A percentile compares a stretch with the other conserved stretches of the same genome.
Conservation (phyloP, 2,797 vertebrate genomes). For the Silurus aristotelis region DNA sequence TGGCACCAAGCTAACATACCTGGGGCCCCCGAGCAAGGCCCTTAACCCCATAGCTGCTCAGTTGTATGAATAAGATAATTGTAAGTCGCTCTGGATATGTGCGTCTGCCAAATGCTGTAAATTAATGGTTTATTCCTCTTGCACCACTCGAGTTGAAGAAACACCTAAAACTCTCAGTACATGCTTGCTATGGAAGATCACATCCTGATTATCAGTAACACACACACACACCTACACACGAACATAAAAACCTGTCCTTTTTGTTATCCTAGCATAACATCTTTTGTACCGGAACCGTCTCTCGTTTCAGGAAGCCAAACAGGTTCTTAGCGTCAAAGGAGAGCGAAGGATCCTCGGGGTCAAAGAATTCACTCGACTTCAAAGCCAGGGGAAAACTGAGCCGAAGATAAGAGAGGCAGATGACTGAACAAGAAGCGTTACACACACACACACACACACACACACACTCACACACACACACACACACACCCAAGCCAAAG, state of each 20-base stretch:
- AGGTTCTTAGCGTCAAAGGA: constrained; percentile 48
- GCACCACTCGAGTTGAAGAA: neutral
- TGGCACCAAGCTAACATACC: too few relatives aligned
- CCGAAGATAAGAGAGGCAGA: constrained; percentile 48
- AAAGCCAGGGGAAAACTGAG: constrained; percentile 33
- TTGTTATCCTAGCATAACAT: constrained; percentile 24
- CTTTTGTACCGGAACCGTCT: constrained; percentile 45
- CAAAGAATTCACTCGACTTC: constrained; percentile 52
- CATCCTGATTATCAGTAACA: neutral
- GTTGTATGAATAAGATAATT: too few relatives aligned
- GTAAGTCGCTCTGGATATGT: too few relatives aligned
- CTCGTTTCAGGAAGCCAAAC: constrained; percentile 49
- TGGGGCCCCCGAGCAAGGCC: too few relatives aligned
- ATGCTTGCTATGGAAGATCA: neutral
- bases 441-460: neutral
- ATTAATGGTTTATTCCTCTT: neutral
- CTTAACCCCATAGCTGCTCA: too few relatives aligned
- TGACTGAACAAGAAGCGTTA: constrained; percentile 31
- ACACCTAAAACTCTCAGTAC: neutral
- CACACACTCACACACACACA: neutral
- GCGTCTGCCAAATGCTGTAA: too few relatives aligned
- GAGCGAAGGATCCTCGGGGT: constrained; percentile 36
- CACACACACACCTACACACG: neutral
- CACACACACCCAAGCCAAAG: neutral
- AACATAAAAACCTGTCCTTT: neutral